A percentile compares a stretch with the other conserved stretches of the same genome.
Conservation (phyloP, 2,113 vertebrate species). For the Enhydra lutris region DNA sequence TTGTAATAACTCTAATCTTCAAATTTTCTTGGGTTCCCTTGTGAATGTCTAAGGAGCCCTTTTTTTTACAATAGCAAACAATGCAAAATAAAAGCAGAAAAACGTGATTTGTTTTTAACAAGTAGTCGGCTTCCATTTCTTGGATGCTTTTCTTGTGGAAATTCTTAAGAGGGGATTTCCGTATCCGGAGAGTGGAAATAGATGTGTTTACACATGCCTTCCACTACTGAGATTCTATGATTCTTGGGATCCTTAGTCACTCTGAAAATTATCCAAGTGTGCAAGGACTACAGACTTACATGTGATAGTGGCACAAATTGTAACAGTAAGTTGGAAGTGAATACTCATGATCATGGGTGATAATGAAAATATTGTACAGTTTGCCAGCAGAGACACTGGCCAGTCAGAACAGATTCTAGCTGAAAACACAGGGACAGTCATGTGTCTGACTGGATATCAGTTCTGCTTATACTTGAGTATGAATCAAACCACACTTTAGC, state of each 20-base stretch:
- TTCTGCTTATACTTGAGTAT: neutral
- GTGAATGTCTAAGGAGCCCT: neutral
- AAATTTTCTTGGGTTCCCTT: neutral
- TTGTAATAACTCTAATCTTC: neutral
- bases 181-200: neutral
- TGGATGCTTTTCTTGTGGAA: neutral
- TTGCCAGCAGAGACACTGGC: neutral
- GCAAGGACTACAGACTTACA: neutral
- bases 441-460: neutral
- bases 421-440: neutral
- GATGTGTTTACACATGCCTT: neutral
- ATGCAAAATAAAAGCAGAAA: neutral
- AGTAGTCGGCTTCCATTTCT: neutral
- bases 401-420: neutral
- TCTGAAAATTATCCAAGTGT: neutral
- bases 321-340: neutral
- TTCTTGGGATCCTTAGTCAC: neutral
- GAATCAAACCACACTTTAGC: neutral
- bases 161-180: neutral
- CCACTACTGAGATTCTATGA: neutral
- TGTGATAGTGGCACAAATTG: neutral
- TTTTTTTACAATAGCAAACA: neutral
- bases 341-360: neutral
- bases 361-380: neutral
- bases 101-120: neutral